Base-by-base conservation (phyloP, 2,888 invertebrate species). In the Brenthis hecate region DNA sequence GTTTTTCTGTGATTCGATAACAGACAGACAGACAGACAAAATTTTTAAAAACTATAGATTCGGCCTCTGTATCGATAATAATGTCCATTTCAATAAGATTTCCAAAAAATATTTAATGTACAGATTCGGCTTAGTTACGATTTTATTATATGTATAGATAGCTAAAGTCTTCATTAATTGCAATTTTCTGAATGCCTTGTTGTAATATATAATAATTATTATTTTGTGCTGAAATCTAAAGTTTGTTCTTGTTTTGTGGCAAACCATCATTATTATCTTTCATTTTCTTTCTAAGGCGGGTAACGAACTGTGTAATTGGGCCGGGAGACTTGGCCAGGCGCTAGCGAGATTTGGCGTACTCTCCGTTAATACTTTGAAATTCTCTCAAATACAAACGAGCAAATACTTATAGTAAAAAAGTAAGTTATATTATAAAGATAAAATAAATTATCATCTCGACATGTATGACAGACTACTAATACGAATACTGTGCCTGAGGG, bases 231-330 rank as follows among this genome's bases (percentile, higher is more conserved):
- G 61, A 69, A 68, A 71, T 72, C 36, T 71, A 65, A 67, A 76
- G 75, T 72, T 76, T 73, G 72, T 76, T 79, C 76, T 75, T 76
- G 75, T 79, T 79, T 79, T 77, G 76, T 76, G 80, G 80, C 78
- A 78, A 80, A 76, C 80, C 78, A 75, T 78, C 75, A 78, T 77
- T 82, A 85, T 86, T 87, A 82, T 79, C 80, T 83, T 83, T 83
- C 80, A 85, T 88, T 85, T 87, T 87, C 84, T 88, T 87, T 86
- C 81, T 85, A 85, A 81, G 76, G 79, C 78, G 85, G 84, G 86
- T 89, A 89, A 89, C 88, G 87, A 88, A 88, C 88, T 88, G 88
- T 88, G 86, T 87, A 89, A 89, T 89, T 86, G 86, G 85, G 84
- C 85, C 81, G 82, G 80, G 83, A 84, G 81, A 81, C 80, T 80